Evolutionary conservation across 2,888 invertebrate genomes (phyloP).

Genomic region (Rhorus exstirpatorius): DNA sequence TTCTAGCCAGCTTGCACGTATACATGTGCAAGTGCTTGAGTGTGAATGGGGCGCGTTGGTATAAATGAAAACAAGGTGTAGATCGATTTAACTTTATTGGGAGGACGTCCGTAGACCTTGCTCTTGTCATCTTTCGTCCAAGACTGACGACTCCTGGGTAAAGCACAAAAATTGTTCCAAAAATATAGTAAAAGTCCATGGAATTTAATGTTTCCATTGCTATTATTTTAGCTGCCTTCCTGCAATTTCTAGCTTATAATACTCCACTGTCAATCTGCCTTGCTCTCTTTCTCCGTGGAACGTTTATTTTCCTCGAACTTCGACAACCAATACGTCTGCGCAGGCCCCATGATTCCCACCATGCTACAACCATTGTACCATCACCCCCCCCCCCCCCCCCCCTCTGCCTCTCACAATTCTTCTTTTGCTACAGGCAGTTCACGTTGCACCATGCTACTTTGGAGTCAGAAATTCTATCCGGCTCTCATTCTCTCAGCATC

Average conservation of each 20-base stretch:
- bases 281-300: not conserved
- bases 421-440: constrained; percentile 4
- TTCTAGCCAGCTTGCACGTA: constrained; percentile 30
- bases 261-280: not conserved
- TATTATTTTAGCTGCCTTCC: constrained; percentile 1
- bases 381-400: constrained; percentile 27
- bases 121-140: too few relatives aligned
- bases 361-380: not conserved
- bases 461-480: constrained; percentile 34
- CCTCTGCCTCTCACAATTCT: not conserved
- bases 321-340: constrained; percentile 4
- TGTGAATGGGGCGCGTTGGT: constrained; percentile 23
- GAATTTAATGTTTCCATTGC: constrained; percentile 18
- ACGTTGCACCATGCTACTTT: constrained; percentile 37
- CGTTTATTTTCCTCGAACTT: not conserved
- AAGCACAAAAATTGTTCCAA: too few relatives aligned
- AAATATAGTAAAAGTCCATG: constrained; percentile 8
- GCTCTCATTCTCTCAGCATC: constrained; percentile 12
- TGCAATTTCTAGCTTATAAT: constrained; percentile 9
- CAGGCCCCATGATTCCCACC: constrained; percentile 2
- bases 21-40: constrained; percentile 4
- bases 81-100: too few relatives aligned
- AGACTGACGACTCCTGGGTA: too few relatives aligned
- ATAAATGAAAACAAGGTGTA: constrained; percentile 50
- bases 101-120: too few relatives aligned